Conservation (phyloP, 2,797 vertebrate species). For the Telmatherina bonti region DNA sequence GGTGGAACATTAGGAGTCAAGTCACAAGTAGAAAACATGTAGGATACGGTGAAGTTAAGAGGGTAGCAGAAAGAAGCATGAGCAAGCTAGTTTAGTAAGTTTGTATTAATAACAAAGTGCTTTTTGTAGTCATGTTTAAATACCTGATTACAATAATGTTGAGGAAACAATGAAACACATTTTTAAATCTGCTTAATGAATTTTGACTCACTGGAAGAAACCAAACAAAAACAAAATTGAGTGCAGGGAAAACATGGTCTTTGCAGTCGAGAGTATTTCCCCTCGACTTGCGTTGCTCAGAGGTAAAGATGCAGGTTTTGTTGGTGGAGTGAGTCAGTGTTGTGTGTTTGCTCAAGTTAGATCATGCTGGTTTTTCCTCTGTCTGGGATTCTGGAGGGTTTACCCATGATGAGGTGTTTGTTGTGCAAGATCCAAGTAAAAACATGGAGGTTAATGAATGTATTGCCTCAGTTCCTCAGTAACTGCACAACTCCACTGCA, state of each 20-base stretch:
- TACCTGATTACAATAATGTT: neutral
- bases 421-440: conserved; percentile 12
- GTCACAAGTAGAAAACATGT: conserved; percentile 12
- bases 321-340: neutral
- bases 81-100: neutral
- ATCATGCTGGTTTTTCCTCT: neutral
- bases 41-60: neutral
- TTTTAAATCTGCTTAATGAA: neutral
- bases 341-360: neutral
- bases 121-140: neutral
- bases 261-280: neutral
- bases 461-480: neutral
- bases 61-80: neutral
- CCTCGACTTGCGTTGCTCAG: neutral
- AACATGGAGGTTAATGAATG: conserved; percentile 5
- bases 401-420: neutral
- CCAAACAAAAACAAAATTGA: neutral
- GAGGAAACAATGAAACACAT: neutral
- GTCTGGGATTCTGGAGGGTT: conserved; percentile 2
- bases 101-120: conserved; percentile 9
- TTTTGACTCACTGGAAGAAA: neutral
- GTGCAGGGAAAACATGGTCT: neutral
- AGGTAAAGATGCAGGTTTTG: neutral
- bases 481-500: neutral
- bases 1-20: conserved; percentile 7